These are phyloP conservation scores for Enteromius anoplus DNA, from an alignment of 2,797 vertebrate genomes.

Conservation along the genomic window DNA sequence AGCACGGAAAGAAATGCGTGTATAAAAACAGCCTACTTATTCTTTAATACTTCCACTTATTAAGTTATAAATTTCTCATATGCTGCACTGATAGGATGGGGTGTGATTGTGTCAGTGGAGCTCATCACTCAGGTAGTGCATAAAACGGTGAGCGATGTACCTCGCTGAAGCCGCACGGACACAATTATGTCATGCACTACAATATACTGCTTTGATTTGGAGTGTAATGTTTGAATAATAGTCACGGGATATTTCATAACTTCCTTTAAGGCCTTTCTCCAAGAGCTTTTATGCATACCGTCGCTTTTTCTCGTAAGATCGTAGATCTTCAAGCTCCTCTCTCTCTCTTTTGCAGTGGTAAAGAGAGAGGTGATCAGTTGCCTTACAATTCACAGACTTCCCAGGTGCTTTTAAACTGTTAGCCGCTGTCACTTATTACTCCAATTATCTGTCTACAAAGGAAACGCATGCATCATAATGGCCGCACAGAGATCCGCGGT, in stretches of 20 bases:
- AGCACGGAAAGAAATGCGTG: background rate
- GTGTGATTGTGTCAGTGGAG: slow-evolving; percentile 5
- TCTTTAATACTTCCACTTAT: slow-evolving; percentile 46
- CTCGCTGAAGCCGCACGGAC: background rate
- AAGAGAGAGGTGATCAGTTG: slow-evolving; percentile 23
- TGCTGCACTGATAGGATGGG: slow-evolving; percentile 30
- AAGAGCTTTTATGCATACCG: background rate
- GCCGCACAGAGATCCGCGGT: background rate
- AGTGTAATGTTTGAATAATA: slow-evolving; percentile 35
- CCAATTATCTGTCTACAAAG: slow-evolving; percentile 54
- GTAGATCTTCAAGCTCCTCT: slow-evolving; percentile 5
- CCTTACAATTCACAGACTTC: slow-evolving; percentile 37
- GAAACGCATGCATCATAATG: slow-evolving; percentile 30
- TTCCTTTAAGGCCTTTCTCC: background rate
- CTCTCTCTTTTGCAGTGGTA: slow-evolving; percentile 12
- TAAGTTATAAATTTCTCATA: slow-evolving; percentile 49
- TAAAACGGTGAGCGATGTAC: slow-evolving; percentile 18
- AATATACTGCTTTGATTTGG: slow-evolving; percentile 33
- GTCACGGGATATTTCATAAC: slow-evolving; percentile 34
- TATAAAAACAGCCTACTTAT: slow-evolving; percentile 27
- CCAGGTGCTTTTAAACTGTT: slow-evolving; percentile 42
- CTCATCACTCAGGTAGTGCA: slow-evolving; percentile 40
- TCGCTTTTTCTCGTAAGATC: background rate
- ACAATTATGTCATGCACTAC: slow-evolving; percentile 23
- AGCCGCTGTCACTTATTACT: slow-evolving; percentile 53